These are phyloP conservation scores for Eristalinus aeneus DNA, from an alignment of 2,888 invertebrate genomes.

Conservation along the genomic window DNA sequence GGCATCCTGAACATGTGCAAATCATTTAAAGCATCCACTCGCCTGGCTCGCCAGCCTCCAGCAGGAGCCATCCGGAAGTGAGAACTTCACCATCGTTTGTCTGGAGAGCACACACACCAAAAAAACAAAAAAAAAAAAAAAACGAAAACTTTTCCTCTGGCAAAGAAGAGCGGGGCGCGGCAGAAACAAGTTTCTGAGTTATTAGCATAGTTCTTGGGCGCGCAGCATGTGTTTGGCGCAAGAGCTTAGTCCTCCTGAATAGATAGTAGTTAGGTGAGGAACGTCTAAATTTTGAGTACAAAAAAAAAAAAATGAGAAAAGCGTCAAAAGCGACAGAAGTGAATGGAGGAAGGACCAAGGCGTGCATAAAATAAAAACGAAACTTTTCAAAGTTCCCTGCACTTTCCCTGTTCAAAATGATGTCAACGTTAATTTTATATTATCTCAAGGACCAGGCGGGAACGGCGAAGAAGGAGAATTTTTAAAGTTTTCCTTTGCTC, in stretches of 20 bases:
- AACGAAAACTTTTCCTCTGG: conserved; percentile 42
- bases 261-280: conserved; percentile 55
- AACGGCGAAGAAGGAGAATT: conserved; percentile 15
- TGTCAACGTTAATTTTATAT: conserved; percentile 61
- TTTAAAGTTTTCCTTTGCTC: neutral
- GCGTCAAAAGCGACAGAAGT: neutral
- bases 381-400: conserved; percentile 31
- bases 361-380: conserved; percentile 23
- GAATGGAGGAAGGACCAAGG: neutral
- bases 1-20: conserved; percentile 67
- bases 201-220: conserved; percentile 53
- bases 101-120: too few relatives aligned
- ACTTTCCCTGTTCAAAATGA: conserved; percentile 38
- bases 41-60: conserved; percentile 31
- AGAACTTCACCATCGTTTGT: conserved; percentile 63
- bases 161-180: conserved; percentile 25
- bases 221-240: conserved; percentile 57
- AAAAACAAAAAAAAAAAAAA: conserved; percentile 36
- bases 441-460: conserved; percentile 20
- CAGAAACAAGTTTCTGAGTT: conserved; percentile 51
- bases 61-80: conserved; percentile 6
- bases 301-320: neutral
- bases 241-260: conserved; percentile 42
- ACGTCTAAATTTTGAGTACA: conserved; percentile 47
- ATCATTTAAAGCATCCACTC: conserved; percentile 63